Evolutionary conservation across 2,888 invertebrate genomes (phyloP), one percentile per base, ranked within the genome.

Genomic region (Noctuana brunneofusca): DNA sequence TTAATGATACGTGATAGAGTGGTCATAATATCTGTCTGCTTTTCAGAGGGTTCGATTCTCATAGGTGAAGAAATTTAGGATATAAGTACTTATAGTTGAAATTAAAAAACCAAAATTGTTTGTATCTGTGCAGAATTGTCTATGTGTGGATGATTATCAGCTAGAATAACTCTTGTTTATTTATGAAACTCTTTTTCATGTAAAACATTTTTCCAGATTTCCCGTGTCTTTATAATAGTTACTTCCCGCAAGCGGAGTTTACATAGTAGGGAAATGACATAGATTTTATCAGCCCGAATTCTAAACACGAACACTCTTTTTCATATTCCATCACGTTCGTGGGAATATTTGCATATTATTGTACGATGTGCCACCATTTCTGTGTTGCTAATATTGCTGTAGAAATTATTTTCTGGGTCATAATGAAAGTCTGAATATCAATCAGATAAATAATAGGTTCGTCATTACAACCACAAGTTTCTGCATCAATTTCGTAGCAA

Each of bases 221-320:
- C 41, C 41, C 16, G 41, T 41, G 16, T 41, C 16, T 16, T 41
- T 6, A 41, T 14, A 16, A 41, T n/a, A 41, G 41, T 41, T 8
- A 41, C 41, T 8, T 16, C 41, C 41, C 38, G 38, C 38, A 38
- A 38, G 38, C 41, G 41, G 2, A 16, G 16, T 41, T 41, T 18
- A 46, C 20, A 20, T 20, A 12, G 20, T 46, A 12, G 12, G 46
- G 46, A 46, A 46, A 20, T 20, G 46, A 20, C 41, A n/a, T n/a
- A 46, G 46, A 46, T 46, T 18, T 46, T 46, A 46, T 46, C 46
- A 46, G 14, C 20, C 46, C 18, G 46, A 46, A 46, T 46, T 46
- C 46, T 46, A 46, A 20, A 46, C 14, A 46, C 3, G 20, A 46
- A 46, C 46, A 41, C 41, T 16, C 41, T 41, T 41, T 41, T 41